Percentiles rank a stretch among this genome's conserved stretches.
Evolutionary conservation across 2,797 vertebrate species (phyloP).

Genomic region (Lacerta bilineata): DNA sequence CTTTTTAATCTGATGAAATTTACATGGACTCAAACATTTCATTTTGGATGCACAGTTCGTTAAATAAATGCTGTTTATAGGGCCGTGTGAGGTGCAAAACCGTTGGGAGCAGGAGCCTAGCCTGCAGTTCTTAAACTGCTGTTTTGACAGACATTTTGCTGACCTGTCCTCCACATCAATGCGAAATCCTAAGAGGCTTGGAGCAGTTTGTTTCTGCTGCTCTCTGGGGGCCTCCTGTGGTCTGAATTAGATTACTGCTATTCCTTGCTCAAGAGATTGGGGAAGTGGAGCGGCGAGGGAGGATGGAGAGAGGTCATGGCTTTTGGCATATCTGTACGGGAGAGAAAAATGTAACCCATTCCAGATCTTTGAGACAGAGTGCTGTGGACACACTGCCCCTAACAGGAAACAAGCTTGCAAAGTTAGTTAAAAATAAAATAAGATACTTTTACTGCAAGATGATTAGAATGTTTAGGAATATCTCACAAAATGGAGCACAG

Average conservation of each 20-base stretch:
- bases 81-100: not conserved
- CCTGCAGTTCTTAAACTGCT: conserved; percentile 5
- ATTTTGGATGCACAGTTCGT: not conserved
- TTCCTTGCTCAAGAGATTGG: not conserved
- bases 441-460: not conserved
- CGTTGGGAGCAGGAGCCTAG: not conserved
- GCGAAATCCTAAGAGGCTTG: conserved; percentile 54
- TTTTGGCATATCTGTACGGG: not conserved
- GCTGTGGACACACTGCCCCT: not conserved
- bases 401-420: not conserved
- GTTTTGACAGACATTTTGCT: conserved; percentile 19
- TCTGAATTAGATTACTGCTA: conserved; percentile 70
- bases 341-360: not conserved
- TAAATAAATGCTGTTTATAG: conserved; percentile 44
- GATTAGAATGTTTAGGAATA: not conserved
- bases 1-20: conserved; percentile 4
- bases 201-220: conserved; percentile 63
- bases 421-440: not conserved
- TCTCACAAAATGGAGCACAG: not conserved
- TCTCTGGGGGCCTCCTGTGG: conserved; percentile 79
- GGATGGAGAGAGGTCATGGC: conserved; percentile 25
- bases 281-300: too few relatives aligned
- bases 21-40: not conserved
- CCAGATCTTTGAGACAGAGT: not conserved
- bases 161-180: not conserved